phyloP scores from a whole-genome alignment of 2,113 vertebrate species.

The Peromyscus leucopus region DNA sequence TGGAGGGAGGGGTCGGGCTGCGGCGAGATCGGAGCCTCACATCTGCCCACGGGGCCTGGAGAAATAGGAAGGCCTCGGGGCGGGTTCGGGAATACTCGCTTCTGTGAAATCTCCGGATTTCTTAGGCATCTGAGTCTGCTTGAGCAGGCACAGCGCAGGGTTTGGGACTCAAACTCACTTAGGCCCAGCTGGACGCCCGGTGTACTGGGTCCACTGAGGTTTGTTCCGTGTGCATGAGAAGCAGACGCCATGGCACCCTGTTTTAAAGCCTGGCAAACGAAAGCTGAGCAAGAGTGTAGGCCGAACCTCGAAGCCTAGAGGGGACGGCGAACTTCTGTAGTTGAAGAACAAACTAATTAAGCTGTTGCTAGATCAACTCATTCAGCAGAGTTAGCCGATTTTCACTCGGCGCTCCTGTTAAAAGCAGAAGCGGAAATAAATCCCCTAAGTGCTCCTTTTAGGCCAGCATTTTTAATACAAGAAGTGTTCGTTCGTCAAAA shows the following conservation, averaged over 20 bases:
- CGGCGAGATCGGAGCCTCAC: background rate
- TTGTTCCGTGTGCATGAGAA: no score
- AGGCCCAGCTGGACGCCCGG: background rate
- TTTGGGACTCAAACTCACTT: background rate
- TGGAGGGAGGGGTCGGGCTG: slow-evolving; percentile 66
- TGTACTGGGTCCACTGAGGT: background rate
- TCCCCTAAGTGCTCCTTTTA: no score
- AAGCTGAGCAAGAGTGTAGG: background rate
- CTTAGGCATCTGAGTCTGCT: background rate
- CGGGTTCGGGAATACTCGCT: background rate
- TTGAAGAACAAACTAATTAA: background rate
- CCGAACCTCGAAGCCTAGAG: background rate
- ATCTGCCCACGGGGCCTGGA: background rate
- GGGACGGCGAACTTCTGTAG: background rate
- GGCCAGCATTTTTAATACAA: background rate
- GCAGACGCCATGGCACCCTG: rapidly evolving
- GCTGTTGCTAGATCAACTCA: no score
- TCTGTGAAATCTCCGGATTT: background rate
- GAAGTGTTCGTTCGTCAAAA: background rate
- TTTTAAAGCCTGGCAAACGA: background rate
- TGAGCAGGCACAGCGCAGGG: background rate
- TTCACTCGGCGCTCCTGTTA: background rate
- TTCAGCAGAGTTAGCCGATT: background rate
- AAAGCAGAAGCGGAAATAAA: background rate
- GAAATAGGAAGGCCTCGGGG: background rate